A percentile compares a stretch with the other conserved stretches of the same genome.
Evolutionary conservation across 1,140 invertebrate genomes (phyloP).

Genomic region (Rhagoletis zephyria): DNA sequence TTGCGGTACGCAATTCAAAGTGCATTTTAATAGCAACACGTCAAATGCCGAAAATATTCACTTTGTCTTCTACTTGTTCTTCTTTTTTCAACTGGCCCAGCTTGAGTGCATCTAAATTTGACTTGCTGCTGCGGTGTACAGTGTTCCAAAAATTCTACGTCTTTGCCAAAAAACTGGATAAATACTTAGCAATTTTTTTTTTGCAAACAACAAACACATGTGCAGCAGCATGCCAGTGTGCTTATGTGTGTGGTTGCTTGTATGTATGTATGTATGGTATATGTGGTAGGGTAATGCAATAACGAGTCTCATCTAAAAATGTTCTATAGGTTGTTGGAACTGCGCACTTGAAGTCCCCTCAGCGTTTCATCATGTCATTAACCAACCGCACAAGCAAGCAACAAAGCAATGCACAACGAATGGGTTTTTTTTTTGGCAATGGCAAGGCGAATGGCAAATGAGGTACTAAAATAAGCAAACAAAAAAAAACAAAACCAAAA

Average conservation of each 20-base stretch:
- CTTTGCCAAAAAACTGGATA: constrained; percentile 23
- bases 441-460: constrained; percentile 8
- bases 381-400: constrained; percentile 36
- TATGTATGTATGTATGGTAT: background rate
- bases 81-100: background rate
- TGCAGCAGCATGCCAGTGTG: background rate
- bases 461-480: constrained; percentile 20
- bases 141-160: constrained; percentile 12
- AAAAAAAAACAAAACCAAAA: constrained; percentile 33
- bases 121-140: background rate
- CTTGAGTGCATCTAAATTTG: constrained; percentile 34
- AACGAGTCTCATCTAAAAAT: constrained; percentile 48
- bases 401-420: constrained; percentile 17
- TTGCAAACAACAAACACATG: background rate
- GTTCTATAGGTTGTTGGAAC: constrained; percentile 41
- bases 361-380: constrained; percentile 38
- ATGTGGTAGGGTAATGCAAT: constrained; percentile 1
- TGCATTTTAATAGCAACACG: constrained; percentile 40
- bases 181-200: background rate
- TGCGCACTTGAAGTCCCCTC: constrained; percentile 37
- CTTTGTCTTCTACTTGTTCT: background rate
- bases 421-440: constrained; percentile 31
- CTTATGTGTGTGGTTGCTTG: background rate
- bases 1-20: background rate
- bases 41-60: constrained; percentile 19